Evolutionary conservation across 2,113 vertebrate species (phyloP), one percentile per base, ranked within the genome.

Genomic region (Coryphaenoides rupestris): DNA sequence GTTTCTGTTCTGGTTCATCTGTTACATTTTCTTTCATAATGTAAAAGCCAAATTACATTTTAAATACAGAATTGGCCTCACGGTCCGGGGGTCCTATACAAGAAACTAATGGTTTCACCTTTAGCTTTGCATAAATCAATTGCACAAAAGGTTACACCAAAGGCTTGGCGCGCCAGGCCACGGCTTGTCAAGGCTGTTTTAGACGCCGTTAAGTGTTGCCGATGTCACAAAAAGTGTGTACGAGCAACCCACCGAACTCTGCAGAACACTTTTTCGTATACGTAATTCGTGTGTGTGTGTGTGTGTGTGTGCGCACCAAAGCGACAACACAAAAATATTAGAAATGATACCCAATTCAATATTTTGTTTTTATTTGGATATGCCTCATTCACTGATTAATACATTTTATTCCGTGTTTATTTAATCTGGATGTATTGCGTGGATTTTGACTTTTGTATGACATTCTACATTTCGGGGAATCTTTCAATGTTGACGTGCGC

Each of bases 71-170:
- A 90, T 86, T 65, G 75, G 75, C 66, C 74, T 86, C 82, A 85
- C 76, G 77, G 33, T 7, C 33, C 77, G 83, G 85, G 80, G 82
- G 83, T 88, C 70, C 82, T 70, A 63, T 79, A 78, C 53, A 81
- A 87, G 81, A 85, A 72, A 75, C 77, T 88, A 90, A 88, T 90
- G 85, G 84, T 79, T 77, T 88, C 84, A 88, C 87, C 86, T 89
- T 90, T 90, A 80, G 77, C 82, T 87, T 78, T 74, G 83, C 81
- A 87, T 88, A 89, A 91, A 91, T 90, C 83, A 88, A 87, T 89
- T 63, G 62, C 68, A 65, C 65, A 76, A 87, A 89, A 90, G 88
- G 88, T 89, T 89, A 87, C 73, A 40, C 33, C 33, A 40, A 40
- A 40, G 33, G 13, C 33, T 40, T 40, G 33, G 33, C 33, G 13